Conservation (phyloP, 35 echinoderm and acorn worm species). For the Acanthaster planci region DNA sequence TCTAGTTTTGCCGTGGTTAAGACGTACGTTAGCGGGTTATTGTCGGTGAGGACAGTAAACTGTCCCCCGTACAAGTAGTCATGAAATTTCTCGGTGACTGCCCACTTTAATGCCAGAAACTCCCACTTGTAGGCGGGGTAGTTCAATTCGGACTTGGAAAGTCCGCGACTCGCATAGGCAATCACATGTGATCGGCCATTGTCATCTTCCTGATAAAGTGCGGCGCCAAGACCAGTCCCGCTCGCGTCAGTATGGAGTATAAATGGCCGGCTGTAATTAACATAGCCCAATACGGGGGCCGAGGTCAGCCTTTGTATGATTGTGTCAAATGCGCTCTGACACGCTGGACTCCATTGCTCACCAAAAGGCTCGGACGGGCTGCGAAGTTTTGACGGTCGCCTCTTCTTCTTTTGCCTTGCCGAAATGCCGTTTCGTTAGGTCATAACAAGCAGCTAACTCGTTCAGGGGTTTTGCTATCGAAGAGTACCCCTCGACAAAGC, state of each 20-base stretch:
- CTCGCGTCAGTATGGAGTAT: constrained; percentile 66
- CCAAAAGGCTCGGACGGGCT: not conserved
- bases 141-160: constrained; percentile 45
- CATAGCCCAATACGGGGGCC: constrained; percentile 47
- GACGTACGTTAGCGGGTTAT: constrained; percentile 42
- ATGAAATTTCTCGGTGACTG: constrained; percentile 14
- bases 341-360: not conserved
- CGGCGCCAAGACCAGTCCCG: constrained; percentile 41
- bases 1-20: constrained; percentile 59
- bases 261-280: constrained; percentile 43
- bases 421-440: not conserved
- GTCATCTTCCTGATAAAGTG: constrained; percentile 47
- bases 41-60: constrained; percentile 15
- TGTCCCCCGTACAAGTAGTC: constrained; percentile 11
- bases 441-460: not conserved
- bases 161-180: constrained; percentile 60
- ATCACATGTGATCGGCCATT: not conserved
- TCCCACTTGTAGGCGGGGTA: constrained; percentile 38
- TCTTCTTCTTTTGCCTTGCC: not conserved
- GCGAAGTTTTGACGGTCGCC: not conserved
- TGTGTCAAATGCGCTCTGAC: constrained; percentile 35
- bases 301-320: constrained; percentile 41
- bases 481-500: not conserved
- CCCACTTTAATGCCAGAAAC: constrained; percentile 25
- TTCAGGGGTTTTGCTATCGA: constrained; percentile 4